Evolutionary conservation across 2,113 vertebrate species (phyloP), one percentile per base, ranked within the genome.

Genomic region (Equus przewalskii): DNA sequence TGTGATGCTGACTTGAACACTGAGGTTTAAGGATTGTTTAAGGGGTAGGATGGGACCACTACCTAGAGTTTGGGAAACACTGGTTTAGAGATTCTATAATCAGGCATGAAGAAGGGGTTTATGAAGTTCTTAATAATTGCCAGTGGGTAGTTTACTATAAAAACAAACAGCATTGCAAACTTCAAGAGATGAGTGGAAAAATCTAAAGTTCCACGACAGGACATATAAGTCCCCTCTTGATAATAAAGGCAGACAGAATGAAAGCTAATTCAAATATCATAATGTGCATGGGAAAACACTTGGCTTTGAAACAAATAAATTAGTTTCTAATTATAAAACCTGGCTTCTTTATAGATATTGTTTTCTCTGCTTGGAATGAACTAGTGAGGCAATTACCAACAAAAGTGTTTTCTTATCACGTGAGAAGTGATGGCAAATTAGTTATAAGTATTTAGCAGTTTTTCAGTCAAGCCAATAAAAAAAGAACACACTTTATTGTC

Each of bases 381-480:
- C 93, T 97, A 96, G 6, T 60, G 82, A 88, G 72, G 79, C 76
- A 75, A 97, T 97, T 97, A 97, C 86, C 96, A 92, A 96, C 70
- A 96, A 97, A 94, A 97, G 10, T 54, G 69, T 72, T 97, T 97
- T 94, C 92, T 97, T 9, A 97, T 94, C 97, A 93, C 1, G 15
- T 49, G 58, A 85, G 67, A 96, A 96, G 54, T 56, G 84, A 72
- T 30, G 62, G 95, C 11, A 98, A 98, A 98, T 97, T 96, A 93
- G 30, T 97, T 94, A 96, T 98, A 98, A 98, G 98, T 98, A 98
- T 75, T 97, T 96, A 98, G 69, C 79, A 65, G 86, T 94, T 94
- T 97, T 97, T 95, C 95, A 96, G 87, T 92, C 64, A 96, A 22
- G 46, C 28, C 85, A 93, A 91, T 96, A 96, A 97, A 98, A 96